phyloP scores from a whole-genome alignment of 2,888 invertebrate genomes.

The Tholera decimalis region DNA sequence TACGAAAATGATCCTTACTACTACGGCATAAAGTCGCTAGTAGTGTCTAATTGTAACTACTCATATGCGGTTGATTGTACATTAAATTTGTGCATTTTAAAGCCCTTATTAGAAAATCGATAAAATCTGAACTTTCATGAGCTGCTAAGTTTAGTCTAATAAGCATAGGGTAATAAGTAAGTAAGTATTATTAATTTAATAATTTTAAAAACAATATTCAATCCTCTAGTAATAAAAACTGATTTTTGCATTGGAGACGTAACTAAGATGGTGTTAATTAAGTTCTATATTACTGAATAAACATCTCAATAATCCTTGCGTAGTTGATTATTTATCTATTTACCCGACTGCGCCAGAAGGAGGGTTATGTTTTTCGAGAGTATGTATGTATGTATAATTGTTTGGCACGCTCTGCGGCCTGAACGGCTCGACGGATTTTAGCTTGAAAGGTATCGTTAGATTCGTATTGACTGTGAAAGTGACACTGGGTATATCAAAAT shows the following conservation, averaged over 20 bases:
- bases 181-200: background rate
- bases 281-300: too few species aligned
- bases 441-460: too few species aligned
- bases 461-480: too few species aligned
- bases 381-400: too few species aligned
- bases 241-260: background rate
- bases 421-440: too few species aligned
- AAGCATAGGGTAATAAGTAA: background rate
- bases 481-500: too few species aligned
- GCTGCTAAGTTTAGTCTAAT: background rate
- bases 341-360: too few species aligned
- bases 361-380: too few species aligned
- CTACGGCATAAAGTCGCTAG: background rate
- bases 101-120: background rate
- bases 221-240: background rate
- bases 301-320: too few species aligned
- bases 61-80: background rate
- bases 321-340: too few species aligned
- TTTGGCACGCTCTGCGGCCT: too few species aligned
- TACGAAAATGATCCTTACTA: background rate
- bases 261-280: slow-evolving; percentile 2
- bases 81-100: background rate
- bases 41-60: background rate
- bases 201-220: slow-evolving; percentile 2
- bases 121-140: background rate